Evolutionary conservation across 2,113 vertebrate species (phyloP), one percentile per base, ranked within the genome.

Genomic region (Xerus inauris): DNA sequence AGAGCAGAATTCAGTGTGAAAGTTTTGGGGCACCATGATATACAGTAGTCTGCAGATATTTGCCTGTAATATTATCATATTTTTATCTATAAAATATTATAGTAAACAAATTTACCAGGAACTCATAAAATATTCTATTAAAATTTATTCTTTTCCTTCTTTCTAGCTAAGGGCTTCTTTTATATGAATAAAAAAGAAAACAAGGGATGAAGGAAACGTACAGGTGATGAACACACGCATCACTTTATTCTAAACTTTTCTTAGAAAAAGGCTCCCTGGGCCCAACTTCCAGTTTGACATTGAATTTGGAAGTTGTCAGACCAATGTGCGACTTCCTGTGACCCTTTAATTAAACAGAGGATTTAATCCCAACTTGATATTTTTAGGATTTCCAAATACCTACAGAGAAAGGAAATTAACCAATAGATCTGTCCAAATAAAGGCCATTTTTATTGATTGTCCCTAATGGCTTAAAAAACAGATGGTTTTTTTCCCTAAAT

Each of bases 361-460:
- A 38, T 54, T 65, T 87, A 76, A 87, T 83, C 87, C 30, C 35
- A 47, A 54, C 79, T 91, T 93, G 11, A 35, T 83, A 80, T 76
- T 90, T 90, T 84, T n/a, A 90, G 40, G 26, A 24, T 62, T 95
- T 93, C 81, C 28, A 90, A 87, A 73, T 62, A 30, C 42, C 40
- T 90, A 54, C 42, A 90, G 49, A 45, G n/a, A 84, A 84, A 96
- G 20, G 54, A 87, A 94, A 94, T 67, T 73, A 87, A 84, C 32
- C n/a, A 92, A 47, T 76, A 96, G 79, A 80, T 6, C 16, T 87
- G 1, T 32, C 30, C 54, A 92, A 93, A 79, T 80, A 84, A 96
- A 95, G 16, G 71, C 51, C n/a, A 75, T 51, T 87, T 92, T 94
- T 87, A 38, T 40, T 75, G 89, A 87, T 64, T 90, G 59, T 83